These are phyloP conservation scores for Lochmaea crataegi DNA, from an alignment of 2,888 invertebrate species.

Conservation along the genomic window DNA sequence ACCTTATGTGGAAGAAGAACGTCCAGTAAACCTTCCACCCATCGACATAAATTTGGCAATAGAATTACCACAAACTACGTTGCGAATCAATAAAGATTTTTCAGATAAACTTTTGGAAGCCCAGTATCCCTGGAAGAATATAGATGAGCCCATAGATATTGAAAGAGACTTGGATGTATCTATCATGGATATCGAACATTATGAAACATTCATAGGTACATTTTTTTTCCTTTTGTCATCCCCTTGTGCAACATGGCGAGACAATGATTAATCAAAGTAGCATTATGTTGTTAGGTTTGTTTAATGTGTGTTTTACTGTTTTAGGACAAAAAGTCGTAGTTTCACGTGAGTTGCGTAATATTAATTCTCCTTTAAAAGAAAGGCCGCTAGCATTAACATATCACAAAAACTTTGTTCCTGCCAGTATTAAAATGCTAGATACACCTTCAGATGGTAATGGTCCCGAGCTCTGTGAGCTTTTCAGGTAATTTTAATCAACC, in stretches of 20 bases:
- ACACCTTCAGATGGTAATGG: constrained; percentile 54
- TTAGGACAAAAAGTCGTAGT: not conserved
- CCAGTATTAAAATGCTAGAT: constrained; percentile 45
- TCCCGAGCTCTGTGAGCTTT: constrained; percentile 65
- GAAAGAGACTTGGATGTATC: constrained; percentile 71
- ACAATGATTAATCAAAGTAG: too few species aligned
- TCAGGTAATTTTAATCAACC: constrained; percentile 11
- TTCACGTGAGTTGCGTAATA: constrained; percentile 18
- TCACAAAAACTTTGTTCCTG: constrained; percentile 50
- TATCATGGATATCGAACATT: constrained; percentile 77
- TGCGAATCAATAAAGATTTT: constrained; percentile 56
- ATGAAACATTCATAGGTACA: constrained; percentile 70
- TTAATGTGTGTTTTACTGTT: constrained; percentile 1
- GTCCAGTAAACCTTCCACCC: constrained; percentile 6
- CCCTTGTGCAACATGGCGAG: too few species aligned
- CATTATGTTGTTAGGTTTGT: too few species aligned
- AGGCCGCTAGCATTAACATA: constrained; percentile 34
- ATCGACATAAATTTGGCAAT: constrained; percentile 1
- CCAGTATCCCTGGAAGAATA: constrained; percentile 66
- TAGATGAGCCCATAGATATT: constrained; percentile 77
- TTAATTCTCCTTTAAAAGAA: constrained; percentile 6
- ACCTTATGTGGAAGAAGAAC: constrained; percentile 47
- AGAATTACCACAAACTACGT: constrained; percentile 3
- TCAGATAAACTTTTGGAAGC: constrained; percentile 65
- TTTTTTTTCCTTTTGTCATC: not conserved